A percentile compares a stretch with the other conserved stretches of the same genome.
Conservation (phyloP, 2,797 vertebrate species). For the Eulemur mongoz region DNA sequence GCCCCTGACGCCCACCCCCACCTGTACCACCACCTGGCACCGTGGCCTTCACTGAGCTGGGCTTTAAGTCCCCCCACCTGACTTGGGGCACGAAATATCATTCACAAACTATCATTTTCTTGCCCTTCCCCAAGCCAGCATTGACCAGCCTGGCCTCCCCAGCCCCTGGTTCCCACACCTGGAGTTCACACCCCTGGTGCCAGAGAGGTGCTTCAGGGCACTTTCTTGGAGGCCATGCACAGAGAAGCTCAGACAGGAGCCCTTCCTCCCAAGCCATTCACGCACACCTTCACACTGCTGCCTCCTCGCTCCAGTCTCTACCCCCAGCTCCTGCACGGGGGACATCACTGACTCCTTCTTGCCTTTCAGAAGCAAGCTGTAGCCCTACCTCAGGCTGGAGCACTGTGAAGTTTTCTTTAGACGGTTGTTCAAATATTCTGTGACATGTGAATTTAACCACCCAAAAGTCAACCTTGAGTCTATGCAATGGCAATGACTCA, state of each 20-base stretch:
- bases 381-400: not conserved
- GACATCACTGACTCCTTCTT: not conserved
- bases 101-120: not conserved
- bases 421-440: constrained; percentile 8
- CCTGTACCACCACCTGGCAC: not conserved
- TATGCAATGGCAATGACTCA: not conserved
- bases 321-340: not conserved
- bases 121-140: not conserved
- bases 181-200: no score
- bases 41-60: rapidly evolving
- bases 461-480: constrained; percentile 13
- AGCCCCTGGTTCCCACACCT: not conserved
- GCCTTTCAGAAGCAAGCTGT: not conserved
- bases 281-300: not conserved
- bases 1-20: rapidly evolving
- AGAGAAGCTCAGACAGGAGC: not conserved
- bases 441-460: not conserved
- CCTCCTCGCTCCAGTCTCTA: not conserved
- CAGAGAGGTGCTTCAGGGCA: not conserved
- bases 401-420: not conserved
- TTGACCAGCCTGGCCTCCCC: not conserved
- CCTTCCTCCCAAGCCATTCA: not conserved
- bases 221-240: not conserved
- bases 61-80: not conserved
- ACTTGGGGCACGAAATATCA: not conserved